Percentiles rank a stretch among this genome's conserved stretches.
Conservation (phyloP, 2,113 vertebrate species). For the Empidonax alnorum region DNA sequence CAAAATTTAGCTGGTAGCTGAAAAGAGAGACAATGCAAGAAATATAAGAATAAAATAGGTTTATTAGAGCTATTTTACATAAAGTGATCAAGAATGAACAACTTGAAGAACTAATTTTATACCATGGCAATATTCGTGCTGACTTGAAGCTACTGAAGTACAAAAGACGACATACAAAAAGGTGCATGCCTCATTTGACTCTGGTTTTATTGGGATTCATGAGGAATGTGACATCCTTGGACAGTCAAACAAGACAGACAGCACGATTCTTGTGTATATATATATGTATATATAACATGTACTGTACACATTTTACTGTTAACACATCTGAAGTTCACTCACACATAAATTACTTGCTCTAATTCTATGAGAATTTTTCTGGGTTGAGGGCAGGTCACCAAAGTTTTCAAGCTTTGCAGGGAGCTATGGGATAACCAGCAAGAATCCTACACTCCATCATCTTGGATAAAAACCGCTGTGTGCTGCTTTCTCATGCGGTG, state of each 20-base stretch:
- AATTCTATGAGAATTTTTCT: slow-evolving; percentile 50
- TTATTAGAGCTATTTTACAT: slow-evolving; percentile 75
- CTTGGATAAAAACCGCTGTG: background rate
- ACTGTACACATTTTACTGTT: slow-evolving; percentile 48
- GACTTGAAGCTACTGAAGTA: slow-evolving; percentile 37
- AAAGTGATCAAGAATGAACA: slow-evolving; percentile 29
- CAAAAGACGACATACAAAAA: slow-evolving; percentile 64
- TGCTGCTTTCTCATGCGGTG: background rate
- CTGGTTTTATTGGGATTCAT: slow-evolving; percentile 35
- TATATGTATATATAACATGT: slow-evolving; percentile 29
- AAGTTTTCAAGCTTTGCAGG: slow-evolving; percentile 54
- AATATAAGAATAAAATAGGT: slow-evolving; percentile 73
- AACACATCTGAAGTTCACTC: slow-evolving; percentile 56
- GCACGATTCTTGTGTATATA: background rate
- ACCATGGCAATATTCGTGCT: slow-evolving; percentile 8
- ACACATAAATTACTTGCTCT: slow-evolving; percentile 56
- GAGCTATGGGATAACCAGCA: slow-evolving; percentile 9
- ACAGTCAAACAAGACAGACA: slow-evolving; percentile 49
- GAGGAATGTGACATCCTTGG: slow-evolving; percentile 24
- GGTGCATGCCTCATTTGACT: slow-evolving; percentile 49
- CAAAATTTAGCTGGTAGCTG: background rate
- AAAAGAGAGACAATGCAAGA: slow-evolving; percentile 34
- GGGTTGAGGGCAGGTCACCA: background rate
- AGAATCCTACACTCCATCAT: background rate
- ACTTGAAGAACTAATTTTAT: slow-evolving; percentile 40